Percentiles rank a stretch among this genome's conserved stretches.
Conservation (phyloP, 2,113 vertebrate species). For the Diglossa brunneiventris region DNA sequence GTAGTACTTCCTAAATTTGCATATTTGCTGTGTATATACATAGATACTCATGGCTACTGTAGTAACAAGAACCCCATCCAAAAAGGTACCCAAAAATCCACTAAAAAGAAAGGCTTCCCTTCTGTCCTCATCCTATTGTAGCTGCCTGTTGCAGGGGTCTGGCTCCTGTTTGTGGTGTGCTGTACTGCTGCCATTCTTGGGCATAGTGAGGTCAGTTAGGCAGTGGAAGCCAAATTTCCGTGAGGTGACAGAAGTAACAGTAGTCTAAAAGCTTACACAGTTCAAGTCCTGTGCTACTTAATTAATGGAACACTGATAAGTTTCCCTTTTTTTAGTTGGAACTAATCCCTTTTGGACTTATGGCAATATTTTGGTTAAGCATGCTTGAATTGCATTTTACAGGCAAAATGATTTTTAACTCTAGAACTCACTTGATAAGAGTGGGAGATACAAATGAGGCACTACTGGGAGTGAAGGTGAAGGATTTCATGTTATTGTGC, state of each 20-base stretch:
- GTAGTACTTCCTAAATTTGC: not conserved
- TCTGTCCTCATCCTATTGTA: slow-evolving; percentile 31
- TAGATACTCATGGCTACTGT: not conserved
- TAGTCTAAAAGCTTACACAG: not conserved
- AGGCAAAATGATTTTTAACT: not conserved
- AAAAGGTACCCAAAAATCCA: not conserved
- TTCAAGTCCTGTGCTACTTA: not conserved
- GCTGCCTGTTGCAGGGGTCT: slow-evolving; percentile 40
- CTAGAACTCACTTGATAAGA: not conserved
- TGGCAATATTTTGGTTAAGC: not conserved
- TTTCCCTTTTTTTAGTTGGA: not conserved
- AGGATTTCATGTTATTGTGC: not conserved
- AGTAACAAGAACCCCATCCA: not conserved
- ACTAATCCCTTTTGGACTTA: not conserved
- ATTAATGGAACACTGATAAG: not conserved
- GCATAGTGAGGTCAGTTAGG: slow-evolving; percentile 23
- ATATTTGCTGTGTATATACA: not conserved
- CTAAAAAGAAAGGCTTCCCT: slow-evolving; percentile 8
- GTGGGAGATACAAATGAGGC: not conserved
- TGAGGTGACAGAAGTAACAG: not conserved
- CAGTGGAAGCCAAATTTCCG: slow-evolving; percentile 14
- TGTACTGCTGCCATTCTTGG: slow-evolving; percentile 35
- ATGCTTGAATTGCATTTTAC: not conserved
- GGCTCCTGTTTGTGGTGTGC: slow-evolving; percentile 34
- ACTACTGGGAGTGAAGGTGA: not conserved